Conservation (phyloP, 1,140 invertebrate genomes). For the Lasaia peninsularis region DNA sequence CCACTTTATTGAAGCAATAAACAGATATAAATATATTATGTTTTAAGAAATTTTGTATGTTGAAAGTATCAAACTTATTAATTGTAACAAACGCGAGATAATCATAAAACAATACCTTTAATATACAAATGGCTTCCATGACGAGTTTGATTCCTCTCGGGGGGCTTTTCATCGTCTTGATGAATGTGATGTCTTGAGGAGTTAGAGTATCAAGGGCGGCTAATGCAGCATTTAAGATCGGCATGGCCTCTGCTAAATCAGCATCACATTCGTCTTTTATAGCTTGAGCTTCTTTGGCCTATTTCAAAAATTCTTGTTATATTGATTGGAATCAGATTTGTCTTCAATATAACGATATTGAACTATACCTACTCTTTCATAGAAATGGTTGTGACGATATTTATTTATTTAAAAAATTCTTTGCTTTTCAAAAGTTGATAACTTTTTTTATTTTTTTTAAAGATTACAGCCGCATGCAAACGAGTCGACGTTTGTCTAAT, state of each 20-base stretch:
- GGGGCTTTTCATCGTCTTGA: conserved; percentile 99
- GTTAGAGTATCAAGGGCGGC: conserved; percentile 95
- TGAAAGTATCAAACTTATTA: too few species aligned
- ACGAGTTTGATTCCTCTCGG: conserved; percentile 95
- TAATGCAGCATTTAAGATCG: conserved; percentile 93
- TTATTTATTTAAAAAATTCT: too few species aligned
- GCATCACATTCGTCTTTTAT: conserved; percentile 98
- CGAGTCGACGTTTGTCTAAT: too few species aligned
- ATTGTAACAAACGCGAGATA: not conserved
- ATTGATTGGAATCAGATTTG: too few species aligned
- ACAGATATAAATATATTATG: conserved; percentile 15
- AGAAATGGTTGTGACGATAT: too few species aligned
- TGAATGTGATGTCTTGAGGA: conserved; percentile 93
- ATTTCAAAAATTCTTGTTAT: not conserved
- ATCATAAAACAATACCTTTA: conserved; percentile 81
- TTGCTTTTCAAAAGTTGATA: too few species aligned
- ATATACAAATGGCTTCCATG: conserved; percentile 97
- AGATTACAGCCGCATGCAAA: too few species aligned
- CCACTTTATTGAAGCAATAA: conserved; percentile 32
- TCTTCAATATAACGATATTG: too few species aligned
- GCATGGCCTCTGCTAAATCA: conserved; percentile 94
- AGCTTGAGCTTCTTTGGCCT: conserved; percentile 87
- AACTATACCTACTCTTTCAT: too few species aligned
- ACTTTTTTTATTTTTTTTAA: too few species aligned
- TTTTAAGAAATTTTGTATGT: conserved; percentile 1